These are phyloP conservation scores for Pangasius djambal DNA, from an alignment of 2,797 vertebrate species.

Conservation along the genomic window DNA sequence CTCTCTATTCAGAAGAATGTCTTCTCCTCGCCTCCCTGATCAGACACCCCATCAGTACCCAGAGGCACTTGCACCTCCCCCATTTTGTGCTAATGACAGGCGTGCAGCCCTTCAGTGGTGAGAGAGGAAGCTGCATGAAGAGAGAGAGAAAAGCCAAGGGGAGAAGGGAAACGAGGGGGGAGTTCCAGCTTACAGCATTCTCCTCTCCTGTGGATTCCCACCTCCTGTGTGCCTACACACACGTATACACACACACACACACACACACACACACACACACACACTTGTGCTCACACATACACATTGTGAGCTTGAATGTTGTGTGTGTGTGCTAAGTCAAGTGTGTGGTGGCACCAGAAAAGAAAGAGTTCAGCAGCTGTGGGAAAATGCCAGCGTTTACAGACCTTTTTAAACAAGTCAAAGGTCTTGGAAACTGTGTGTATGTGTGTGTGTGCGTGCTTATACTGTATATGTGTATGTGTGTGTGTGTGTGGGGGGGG, in stretches of 20 bases:
- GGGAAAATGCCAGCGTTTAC: slow-evolving; percentile 27
- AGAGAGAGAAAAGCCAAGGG: slow-evolving; percentile 17
- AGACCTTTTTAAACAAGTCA: slow-evolving; percentile 37
- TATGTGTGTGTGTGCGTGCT: not conserved
- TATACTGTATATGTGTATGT: not conserved
- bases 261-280: slow-evolving; percentile 27
- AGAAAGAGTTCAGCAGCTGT: slow-evolving; percentile 25
- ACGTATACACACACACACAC: slow-evolving; percentile 28
- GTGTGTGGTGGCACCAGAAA: slow-evolving; percentile 41
- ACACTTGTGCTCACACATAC: slow-evolving; percentile 18
- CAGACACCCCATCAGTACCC: slow-evolving; percentile 47
- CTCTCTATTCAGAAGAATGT: slow-evolving; percentile 43
- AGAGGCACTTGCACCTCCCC: slow-evolving; percentile 44
- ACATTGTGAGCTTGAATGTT: slow-evolving; percentile 19
- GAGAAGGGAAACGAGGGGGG: slow-evolving; percentile 45
- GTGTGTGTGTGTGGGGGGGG: not conserved
- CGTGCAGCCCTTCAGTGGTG: slow-evolving; percentile 27
- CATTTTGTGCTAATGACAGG: slow-evolving; percentile 49
- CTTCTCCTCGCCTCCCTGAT: slow-evolving; percentile 45
- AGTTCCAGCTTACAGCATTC: slow-evolving; percentile 46
- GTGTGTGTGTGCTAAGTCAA: slow-evolving; percentile 43
- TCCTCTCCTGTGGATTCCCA: slow-evolving; percentile 45
- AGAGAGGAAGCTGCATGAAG: slow-evolving; percentile 40
- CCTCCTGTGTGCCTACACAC: slow-evolving; percentile 36
- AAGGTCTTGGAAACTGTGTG: slow-evolving; percentile 28